Conservation (phyloP, 2,888 invertebrate genomes). For the Leptopilina syphax region DNA sequence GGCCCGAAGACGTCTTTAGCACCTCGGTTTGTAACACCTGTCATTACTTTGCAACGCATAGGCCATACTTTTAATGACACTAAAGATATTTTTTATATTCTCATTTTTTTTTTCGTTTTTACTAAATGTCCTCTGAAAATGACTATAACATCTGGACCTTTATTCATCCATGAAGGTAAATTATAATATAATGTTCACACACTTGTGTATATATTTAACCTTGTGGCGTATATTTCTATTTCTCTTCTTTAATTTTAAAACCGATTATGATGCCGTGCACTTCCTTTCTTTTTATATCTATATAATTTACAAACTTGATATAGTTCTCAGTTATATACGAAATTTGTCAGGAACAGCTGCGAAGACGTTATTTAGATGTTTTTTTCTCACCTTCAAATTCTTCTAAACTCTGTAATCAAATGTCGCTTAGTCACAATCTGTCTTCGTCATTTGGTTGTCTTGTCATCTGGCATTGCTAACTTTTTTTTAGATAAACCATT, state of each 20-base stretch:
- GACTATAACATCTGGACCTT: slow-evolving; percentile 5
- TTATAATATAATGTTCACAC: background rate
- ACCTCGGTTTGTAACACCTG: slow-evolving; percentile 55
- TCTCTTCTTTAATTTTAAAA: background rate
- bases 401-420: slow-evolving; percentile 32
- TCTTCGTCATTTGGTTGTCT: background rate
- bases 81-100: background rate
- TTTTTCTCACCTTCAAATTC: slow-evolving; percentile 25
- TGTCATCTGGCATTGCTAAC: background rate
- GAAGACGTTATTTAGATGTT: slow-evolving; percentile 9
- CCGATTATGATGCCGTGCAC: background rate
- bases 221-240: background rate
- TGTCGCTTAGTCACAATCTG: slow-evolving; percentile 20
- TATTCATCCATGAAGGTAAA: too few species aligned
- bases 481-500: too few species aligned
- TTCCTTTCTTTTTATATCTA: background rate
- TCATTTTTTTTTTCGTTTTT: background rate
- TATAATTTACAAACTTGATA: slow-evolving; percentile 25
- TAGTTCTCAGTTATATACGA: slow-evolving; percentile 3
- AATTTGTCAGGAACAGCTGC: slow-evolving; percentile 34
- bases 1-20: slow-evolving; percentile 51
- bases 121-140: slow-evolving; percentile 2
- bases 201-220: too few species aligned
- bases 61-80: slow-evolving; percentile 12
- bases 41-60: slow-evolving; percentile 44